These are phyloP conservation scores for Caenorhabditis afra DNA, from an alignment of 2,888 invertebrate genomes.

Conservation along the genomic window DNA sequence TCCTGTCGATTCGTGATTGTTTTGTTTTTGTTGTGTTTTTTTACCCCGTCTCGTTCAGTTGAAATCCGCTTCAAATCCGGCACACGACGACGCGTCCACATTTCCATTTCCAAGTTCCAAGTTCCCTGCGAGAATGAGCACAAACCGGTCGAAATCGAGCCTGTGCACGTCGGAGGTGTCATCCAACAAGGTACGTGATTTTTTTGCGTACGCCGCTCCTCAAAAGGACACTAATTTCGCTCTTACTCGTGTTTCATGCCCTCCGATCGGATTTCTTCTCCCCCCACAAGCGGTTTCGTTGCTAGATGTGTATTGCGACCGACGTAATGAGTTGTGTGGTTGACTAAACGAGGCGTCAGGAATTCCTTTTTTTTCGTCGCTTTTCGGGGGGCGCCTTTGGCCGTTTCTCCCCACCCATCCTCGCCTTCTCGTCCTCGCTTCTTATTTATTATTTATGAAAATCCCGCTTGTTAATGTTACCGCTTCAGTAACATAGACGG, in stretches of 20 bases:
- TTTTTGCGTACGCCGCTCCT: slow-evolving; percentile 3
- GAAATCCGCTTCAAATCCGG: neutral
- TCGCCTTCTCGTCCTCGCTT: slow-evolving; percentile 5
- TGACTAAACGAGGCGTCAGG: slow-evolving; percentile 10
- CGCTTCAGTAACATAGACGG: slow-evolving; percentile 26
- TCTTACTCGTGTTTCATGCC: slow-evolving; percentile 40
- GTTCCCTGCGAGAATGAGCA: slow-evolving; percentile 26
- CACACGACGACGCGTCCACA: too few species aligned
- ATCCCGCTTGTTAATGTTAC: slow-evolving; percentile 48
- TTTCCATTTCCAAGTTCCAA: too few species aligned
- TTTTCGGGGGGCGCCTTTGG: slow-evolving; percentile 19
- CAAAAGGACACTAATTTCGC: slow-evolving; percentile 8
- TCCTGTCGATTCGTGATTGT: too few species aligned
- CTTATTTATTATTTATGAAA: slow-evolving; percentile 58
- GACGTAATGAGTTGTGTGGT: slow-evolving; percentile 47
- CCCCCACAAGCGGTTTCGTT: neutral
- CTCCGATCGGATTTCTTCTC: slow-evolving; percentile 50
- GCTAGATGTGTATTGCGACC: neutral
- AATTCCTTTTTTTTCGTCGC: slow-evolving; percentile 19
- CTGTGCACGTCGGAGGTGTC: slow-evolving; percentile 45
- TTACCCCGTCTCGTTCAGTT: neutral
- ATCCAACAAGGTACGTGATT: slow-evolving; percentile 48
- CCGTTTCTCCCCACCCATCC: slow-evolving; percentile 4
- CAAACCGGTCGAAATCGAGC: slow-evolving; percentile 41
- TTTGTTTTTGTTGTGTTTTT: too few species aligned